Base-by-base conservation (phyloP, 2,113 vertebrate genomes). In the Thomomys bottae region DNA sequence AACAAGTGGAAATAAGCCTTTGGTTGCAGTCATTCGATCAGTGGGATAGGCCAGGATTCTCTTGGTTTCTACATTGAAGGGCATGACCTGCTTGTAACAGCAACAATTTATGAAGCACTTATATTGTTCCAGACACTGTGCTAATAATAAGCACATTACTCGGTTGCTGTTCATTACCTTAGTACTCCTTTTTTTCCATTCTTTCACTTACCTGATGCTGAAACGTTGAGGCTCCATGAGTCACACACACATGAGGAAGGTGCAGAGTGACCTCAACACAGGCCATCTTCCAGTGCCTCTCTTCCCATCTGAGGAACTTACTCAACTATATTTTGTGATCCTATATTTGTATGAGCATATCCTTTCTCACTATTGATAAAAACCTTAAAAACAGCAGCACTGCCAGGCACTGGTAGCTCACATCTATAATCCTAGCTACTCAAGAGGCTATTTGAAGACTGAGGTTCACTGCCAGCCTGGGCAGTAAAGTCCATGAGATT, bases 341-440 rank as follows among this genome's bases (percentile, higher is more conserved):
- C 63, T 75, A 14, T 21, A 70, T 91, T 93, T 76, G 68, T 64
- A 89, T 82, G 57, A 59, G 28, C 32, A 66, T 32, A 66, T 68
- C 61, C n/a, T 49, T 42, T 38, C 32, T 76, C 36, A 40, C 73
- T 78, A 63, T 28, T 61, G 77, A 93, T 76, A 76, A 59, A 83
- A 84, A 24, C 34, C 68, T 85, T 66, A 59, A 71, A 24, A 64
- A 32, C 7, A 81, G 40, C 5, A 54, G 49, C 49, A 54, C 18
- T 54, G 49, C 14, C 49, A 18, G 49, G 49, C 45, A 49, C 45
- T 54, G 17, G 12, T 54, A 15, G 49, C 49, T 54, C 49, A 2
- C 18, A 15, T 4, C 45, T 54, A 15, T 54, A 54, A 54, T 54
- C 49, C 49, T 54, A 54, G 49, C 49, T 54, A 14, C 49, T 54